These are phyloP conservation scores for Eonycteris spelaea DNA, from an alignment of 2,113 vertebrate genomes.

Conservation along the genomic window DNA sequence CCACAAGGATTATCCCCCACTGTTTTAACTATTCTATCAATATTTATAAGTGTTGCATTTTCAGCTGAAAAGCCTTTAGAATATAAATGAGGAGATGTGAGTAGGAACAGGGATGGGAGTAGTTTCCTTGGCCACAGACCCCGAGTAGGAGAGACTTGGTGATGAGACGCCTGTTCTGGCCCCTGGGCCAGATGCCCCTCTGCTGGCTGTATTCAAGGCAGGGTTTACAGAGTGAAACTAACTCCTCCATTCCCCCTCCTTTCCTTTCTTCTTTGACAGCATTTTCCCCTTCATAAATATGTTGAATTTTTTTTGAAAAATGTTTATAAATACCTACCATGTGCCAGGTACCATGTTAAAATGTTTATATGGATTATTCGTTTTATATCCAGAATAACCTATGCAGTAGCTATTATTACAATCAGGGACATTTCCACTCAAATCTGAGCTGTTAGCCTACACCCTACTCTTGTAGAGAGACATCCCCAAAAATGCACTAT, in stretches of 20 bases:
- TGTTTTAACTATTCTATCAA: slow-evolving; percentile 45
- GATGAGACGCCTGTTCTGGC: too few relatives aligned
- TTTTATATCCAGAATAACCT: neutral
- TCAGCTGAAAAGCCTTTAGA: neutral
- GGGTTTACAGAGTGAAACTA: neutral
- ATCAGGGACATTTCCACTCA: neutral
- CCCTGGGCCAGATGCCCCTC: accelerated
- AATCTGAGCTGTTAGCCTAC: neutral
- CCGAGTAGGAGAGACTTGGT: neutral
- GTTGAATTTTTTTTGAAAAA: neutral
- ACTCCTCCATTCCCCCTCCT: neutral
- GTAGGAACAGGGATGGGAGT: accelerated
- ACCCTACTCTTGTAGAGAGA: neutral
- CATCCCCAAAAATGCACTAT: neutral
- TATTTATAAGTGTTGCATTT: slow-evolving; percentile 9
- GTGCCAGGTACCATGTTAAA: neutral
- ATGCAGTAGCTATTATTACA: neutral
- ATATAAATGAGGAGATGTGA: neutral
- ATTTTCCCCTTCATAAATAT: neutral
- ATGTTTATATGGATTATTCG: neutral
- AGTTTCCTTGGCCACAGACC: neutral
- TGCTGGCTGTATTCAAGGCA: accelerated
- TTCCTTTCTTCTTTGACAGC: neutral
- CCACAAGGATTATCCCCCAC: neutral
- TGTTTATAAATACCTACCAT: neutral